Conservation (phyloP, 2,888 invertebrate genomes). For the Ectemnius cavifrons region DNA sequence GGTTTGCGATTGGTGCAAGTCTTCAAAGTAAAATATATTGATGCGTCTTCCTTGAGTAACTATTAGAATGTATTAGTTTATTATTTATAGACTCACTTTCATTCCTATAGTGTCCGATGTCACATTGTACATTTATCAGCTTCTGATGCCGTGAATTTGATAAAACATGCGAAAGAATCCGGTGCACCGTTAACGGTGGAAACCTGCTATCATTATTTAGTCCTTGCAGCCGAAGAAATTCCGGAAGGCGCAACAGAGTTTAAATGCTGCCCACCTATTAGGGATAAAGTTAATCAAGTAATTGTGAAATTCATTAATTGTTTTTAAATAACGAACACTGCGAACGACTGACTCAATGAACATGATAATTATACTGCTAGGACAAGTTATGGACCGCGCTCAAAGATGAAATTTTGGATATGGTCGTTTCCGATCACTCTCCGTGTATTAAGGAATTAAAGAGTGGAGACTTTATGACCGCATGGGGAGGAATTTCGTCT, state of each 20-base stretch:
- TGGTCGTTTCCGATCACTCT: constrained; percentile 70
- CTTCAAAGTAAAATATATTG: constrained; percentile 79
- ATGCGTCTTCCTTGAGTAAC: too few species aligned
- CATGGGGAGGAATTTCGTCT: constrained; percentile 88
- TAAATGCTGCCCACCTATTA: constrained; percentile 87
- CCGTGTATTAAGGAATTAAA: constrained; percentile 68
- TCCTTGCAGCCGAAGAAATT: constrained; percentile 82
- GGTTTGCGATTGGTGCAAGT: constrained; percentile 81
- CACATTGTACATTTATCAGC: constrained; percentile 86
- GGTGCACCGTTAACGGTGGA: constrained; percentile 83
- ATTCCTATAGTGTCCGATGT: constrained; percentile 80
- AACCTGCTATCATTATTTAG: constrained; percentile 87
- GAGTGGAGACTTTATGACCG: constrained; percentile 83
- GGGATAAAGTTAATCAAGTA: constrained; percentile 82
- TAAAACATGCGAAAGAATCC: constrained; percentile 80
- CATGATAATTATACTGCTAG: constrained; percentile 69
- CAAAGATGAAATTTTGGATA: constrained; percentile 79
- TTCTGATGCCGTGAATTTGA: constrained; percentile 81
- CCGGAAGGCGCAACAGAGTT: constrained; percentile 83
- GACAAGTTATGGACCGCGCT: constrained; percentile 83
- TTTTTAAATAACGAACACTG: background rate
- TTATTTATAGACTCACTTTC: too few species aligned
- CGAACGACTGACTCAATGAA: background rate
- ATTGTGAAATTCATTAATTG: background rate
- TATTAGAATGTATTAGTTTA: too few species aligned